Base-by-base conservation (phyloP, 2,888 invertebrate species). In the Elegia similella region DNA sequence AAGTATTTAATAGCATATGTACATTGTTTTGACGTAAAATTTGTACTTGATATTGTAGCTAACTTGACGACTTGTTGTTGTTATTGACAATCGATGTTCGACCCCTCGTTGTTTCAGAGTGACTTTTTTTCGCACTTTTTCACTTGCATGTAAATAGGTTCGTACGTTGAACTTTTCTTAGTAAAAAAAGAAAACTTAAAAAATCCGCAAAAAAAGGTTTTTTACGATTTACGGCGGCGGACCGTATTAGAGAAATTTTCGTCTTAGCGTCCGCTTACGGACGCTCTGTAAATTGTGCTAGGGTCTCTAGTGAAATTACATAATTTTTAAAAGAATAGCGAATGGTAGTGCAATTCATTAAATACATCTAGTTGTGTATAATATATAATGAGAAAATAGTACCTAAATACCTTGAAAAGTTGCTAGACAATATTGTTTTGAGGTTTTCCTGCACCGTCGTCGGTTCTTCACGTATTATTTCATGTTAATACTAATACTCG, bases 271-370 rank as follows among this genome's bases (percentile, higher is more conserved):
- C 71, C 64, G 69, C 70, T 63, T 58, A 59, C 59, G 65, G 61
- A 65, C 71, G 73, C 70, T 75, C 69, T 79, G 81, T 80, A 80
- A 81, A 78, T 79, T 73, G 77, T 79, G 80, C 80, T 86, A 84
- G 84, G 73, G 70, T 73, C 76, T 78, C 81, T 86, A 87, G 86
- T 82, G 75, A 87, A 89, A 89, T 88, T 65, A 63, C 64, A 65
- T 63, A 64, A 64, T 66, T 68, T 63, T 59, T 59, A 55, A 46
- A 59, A 59, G 62, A 66, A 86, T 87, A 88, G 88, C 82, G 75
- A 80, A 82, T 78, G 82, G 88, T 90, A 90, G 89, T 77, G 84
- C 86, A 88, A 89, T 89, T 90, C 81, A 86, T 85, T 79, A 78
- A 69, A 72, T 78, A 82, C 76, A 73, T 79, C 84, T 90, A 89